Percentiles rank a stretch among this genome's conserved stretches.
Evolutionary conservation across 2,888 invertebrate genomes (phyloP).

Genomic region (Tetanocera ferruginea): DNA sequence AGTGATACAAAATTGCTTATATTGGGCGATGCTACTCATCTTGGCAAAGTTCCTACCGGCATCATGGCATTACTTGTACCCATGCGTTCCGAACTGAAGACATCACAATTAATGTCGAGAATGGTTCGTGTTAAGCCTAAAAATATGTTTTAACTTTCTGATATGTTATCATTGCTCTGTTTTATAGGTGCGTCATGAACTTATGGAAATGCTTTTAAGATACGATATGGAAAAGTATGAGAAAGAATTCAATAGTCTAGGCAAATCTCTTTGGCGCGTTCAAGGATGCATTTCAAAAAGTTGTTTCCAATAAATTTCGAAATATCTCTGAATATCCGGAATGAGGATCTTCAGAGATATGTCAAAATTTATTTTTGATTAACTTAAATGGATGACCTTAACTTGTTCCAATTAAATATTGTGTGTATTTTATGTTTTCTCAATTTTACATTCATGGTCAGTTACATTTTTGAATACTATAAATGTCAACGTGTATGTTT

Average conservation of each 20-base stretch:
- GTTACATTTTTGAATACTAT: no score
- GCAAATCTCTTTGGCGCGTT: background rate
- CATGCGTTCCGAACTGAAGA: constrained; percentile 15
- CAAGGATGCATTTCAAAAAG: background rate
- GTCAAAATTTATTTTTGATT: no score
- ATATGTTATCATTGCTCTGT: background rate
- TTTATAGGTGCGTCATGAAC: constrained; percentile 6
- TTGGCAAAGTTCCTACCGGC: constrained; percentile 12
- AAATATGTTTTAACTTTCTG: background rate
- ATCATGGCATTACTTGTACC: constrained; percentile 15
- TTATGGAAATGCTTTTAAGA: background rate
- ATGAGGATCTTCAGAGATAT: no score
- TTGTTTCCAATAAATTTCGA: background rate
- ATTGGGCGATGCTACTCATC: background rate
- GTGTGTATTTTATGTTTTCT: no score
- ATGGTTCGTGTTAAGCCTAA: background rate
- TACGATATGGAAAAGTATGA: constrained; percentile 2
- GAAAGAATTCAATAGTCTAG: background rate
- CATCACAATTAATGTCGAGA: background rate
- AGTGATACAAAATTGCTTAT: background rate
- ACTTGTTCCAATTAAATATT: no score
- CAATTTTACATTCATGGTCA: no score
- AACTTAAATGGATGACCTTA: no score
- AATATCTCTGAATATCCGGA: background rate
- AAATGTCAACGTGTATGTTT: no score